Base-by-base conservation (phyloP, 2,888 invertebrate species). In the Ormyrus thymus region DNA sequence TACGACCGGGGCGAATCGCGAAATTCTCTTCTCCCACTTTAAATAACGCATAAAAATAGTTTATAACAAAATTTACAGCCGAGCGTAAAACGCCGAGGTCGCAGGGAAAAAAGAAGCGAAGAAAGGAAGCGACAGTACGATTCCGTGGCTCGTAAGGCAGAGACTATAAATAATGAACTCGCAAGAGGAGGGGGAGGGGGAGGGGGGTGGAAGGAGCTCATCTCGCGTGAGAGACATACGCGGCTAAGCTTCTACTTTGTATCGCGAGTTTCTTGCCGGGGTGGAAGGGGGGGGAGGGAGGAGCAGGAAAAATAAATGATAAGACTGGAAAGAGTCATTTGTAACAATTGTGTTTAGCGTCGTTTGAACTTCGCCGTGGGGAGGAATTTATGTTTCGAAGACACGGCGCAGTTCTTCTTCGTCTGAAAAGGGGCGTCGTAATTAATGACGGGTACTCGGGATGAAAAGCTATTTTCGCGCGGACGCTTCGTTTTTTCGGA, bases 141-240 rank as follows among this genome's bases (percentile, higher is more conserved):
- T 83, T 84, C 83, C 72, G 77, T 81, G 29, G 83, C 82, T 79
- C 76, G 83, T 83, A 82, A 84, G 83, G 81, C 78, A 81, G 29
- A 3, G 83, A 84, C 84, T 80, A 86, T 87, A 87, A 87, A 87
- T 87, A 87, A 87, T 87, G 85, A 86, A 85, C 81, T 83, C 79
- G 56, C 29, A 29, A 29, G 29, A 29, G 29, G 29, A 29, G 55
- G 72, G 29, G 48, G 15, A 46, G 29, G 29, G 6, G 11, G 13
- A 6, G 78, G 75, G 71, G 73, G 29, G 29, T 29, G 3, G 29
- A 29, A 29, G 29, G 29, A 29, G 29, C 29, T 29, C 29, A 29
- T 29, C 29, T 68, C 66, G 69, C 50, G 61, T 15, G 46, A 45
- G 29, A 29, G 29, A 29, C 29, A 29, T 29, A 29, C 29, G 46